Evolutionary conservation across 2,888 invertebrate species (phyloP).

Genomic region (Oscheius sp.): DNA sequence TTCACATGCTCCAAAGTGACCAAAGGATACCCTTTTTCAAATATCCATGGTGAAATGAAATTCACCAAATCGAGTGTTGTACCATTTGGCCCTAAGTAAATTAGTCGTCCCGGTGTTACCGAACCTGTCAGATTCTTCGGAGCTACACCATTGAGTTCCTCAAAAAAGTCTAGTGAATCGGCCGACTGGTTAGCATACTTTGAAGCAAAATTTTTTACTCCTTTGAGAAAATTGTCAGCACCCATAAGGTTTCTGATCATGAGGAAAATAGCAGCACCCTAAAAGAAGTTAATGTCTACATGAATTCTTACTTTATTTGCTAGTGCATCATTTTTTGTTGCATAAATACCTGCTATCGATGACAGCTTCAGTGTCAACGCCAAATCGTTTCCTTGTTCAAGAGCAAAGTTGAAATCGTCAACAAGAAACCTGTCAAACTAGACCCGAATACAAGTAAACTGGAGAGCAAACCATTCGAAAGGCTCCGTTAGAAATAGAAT

Average conservation of each 20-base stretch:
- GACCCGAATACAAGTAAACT: constrained; percentile 5
- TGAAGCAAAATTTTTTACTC: constrained; percentile 73
- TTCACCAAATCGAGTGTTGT: constrained; percentile 65
- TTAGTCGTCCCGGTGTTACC: background rate
- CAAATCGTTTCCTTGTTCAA: constrained; percentile 78
- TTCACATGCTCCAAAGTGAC: constrained; percentile 55
- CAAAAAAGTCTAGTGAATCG: constrained; percentile 87
- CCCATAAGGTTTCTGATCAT: constrained; percentile 69
- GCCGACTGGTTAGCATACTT: constrained; percentile 77
- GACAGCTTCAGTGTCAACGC: constrained; percentile 82
- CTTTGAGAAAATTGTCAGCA: constrained; percentile 62
- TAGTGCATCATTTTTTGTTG: background rate
- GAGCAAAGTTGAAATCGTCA: constrained; percentile 57
- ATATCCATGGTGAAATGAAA: constrained; percentile 86
- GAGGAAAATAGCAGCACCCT: constrained; percentile 64
- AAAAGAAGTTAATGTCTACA: background rate
- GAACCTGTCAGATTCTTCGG: constrained; percentile 51
- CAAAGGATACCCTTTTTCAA: constrained; percentile 76
- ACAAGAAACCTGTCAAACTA: constrained; percentile 65
- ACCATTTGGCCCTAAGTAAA: constrained; percentile 45
- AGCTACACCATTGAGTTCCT: constrained; percentile 78
- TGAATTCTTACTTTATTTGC: too few relatives aligned
- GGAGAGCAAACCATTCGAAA: constrained; percentile 57
- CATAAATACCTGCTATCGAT: background rate
- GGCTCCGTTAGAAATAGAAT: constrained; percentile 62